These are phyloP conservation scores for Malurus splendens DNA, from an alignment of 2,797 vertebrate species.

Conservation along the genomic window DNA sequence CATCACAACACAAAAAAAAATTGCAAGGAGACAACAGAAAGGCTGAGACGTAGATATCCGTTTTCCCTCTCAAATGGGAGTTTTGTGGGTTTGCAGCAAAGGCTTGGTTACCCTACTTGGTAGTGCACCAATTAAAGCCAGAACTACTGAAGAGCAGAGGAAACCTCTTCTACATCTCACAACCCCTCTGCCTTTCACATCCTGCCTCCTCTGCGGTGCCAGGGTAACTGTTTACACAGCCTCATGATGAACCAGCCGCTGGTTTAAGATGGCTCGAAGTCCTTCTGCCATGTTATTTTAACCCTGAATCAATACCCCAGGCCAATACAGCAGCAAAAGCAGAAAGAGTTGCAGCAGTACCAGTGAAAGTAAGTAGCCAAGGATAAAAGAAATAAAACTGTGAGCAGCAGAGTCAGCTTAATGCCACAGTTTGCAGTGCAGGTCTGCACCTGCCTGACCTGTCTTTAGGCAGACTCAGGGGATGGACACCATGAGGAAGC, in stretches of 20 bases:
- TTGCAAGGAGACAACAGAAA: neutral
- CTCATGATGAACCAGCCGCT: neutral
- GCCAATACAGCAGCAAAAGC: neutral
- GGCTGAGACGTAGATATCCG: neutral
- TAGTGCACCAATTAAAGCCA: neutral
- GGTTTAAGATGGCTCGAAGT: neutral
- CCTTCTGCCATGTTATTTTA: conserved; percentile 5
- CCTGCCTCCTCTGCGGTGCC: neutral
- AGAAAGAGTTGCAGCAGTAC: neutral
- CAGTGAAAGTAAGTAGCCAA: neutral
- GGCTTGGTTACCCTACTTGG: neutral
- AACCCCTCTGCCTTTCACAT: neutral
- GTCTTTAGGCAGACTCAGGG: neutral
- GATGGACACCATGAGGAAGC: neutral
- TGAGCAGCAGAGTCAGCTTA: neutral
- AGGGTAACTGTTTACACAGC: conserved; percentile 38
- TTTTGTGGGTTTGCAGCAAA: neutral
- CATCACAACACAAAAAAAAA: neutral
- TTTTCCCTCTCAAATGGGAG: neutral
- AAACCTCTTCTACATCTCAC: neutral
- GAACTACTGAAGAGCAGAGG: neutral
- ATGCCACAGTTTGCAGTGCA: neutral
- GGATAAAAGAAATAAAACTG: neutral
- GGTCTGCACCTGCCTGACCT: neutral
- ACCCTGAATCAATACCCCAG: neutral